phyloP scores from a whole-genome alignment of 2,113 vertebrate genomes.

The Gymnorhina tibicen region DNA sequence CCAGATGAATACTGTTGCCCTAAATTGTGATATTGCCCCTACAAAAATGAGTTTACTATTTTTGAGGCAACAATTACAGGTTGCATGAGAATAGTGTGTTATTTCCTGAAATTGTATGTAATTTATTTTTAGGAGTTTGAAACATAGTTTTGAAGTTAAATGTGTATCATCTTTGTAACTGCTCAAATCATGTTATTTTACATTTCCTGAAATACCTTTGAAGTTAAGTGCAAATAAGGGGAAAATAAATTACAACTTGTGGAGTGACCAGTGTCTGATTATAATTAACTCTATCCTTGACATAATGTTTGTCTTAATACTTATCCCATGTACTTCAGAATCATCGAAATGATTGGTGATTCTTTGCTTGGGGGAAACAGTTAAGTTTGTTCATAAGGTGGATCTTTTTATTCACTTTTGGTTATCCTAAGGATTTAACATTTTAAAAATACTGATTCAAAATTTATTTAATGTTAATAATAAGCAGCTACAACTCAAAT shows the following conservation, averaged over 20 bases:
- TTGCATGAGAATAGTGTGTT: constrained; percentile 16
- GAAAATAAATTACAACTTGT: constrained; percentile 81
- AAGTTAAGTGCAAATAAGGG: constrained; percentile 80
- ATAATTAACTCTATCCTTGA: constrained; percentile 69
- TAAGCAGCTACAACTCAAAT: background rate
- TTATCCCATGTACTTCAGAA: constrained; percentile 48
- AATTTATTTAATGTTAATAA: background rate
- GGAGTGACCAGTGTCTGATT: constrained; percentile 71
- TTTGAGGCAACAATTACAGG: constrained; percentile 24
- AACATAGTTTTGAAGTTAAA: constrained; percentile 72
- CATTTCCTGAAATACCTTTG: constrained; percentile 72
- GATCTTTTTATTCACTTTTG: background rate
- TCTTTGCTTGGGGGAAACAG: background rate
- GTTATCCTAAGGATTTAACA: background rate
- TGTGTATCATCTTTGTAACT: constrained; percentile 64
- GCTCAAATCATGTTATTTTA: constrained; percentile 65
- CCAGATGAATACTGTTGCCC: background rate
- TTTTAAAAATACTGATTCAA: constrained; percentile 11
- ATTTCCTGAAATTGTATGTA: constrained; percentile 60
- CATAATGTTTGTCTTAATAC: constrained; percentile 66
- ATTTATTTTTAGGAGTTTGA: constrained; percentile 58
- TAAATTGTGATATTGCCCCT: background rate
- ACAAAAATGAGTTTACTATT: constrained; percentile 20
- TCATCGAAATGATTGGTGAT: constrained; percentile 13
- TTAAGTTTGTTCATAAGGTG: background rate